Evolutionary conservation across 2,888 invertebrate species (phyloP), one percentile per base, ranked within the genome.

Genomic region (Noctua comes): DNA sequence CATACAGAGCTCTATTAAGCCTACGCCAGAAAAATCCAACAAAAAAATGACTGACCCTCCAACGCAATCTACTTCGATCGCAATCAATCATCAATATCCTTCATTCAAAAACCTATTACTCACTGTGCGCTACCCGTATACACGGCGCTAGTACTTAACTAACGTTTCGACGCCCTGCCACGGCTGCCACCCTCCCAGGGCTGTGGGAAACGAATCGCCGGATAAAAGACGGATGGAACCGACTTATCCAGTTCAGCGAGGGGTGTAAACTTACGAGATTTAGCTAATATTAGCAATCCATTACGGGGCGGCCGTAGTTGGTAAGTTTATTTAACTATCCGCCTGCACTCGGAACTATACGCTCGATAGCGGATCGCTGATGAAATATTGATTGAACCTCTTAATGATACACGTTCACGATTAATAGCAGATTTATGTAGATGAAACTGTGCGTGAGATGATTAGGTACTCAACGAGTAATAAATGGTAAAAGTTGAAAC

Each of bases 281-380:
- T 95, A 92, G 95, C 95, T 94, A 96, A 97, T 96, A 97, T 96
- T 95, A 95, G 95, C 96, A 95, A 96, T 96, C 95, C 96, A 96
- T 96, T 96, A 96, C 93, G 85, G 90, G 82, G 80, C 85, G 85
- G 85, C 82, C 88, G 85, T 89, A 88, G 90, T 90, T 88, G 81
- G 83, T 83, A 91, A 90, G 88, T 88, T 83, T 87, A 88, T 85
- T 87, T 80, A 89, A 88, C 89, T 86, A 89, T 86, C 73, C 68
- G 54, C 64, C 85, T 83, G 76, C 83, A 86, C 84, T 83, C 82
- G 80, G 81, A 84, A 88, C 80, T 86, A 79, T 86, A 88, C 86
- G 85, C 76, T 83, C 76, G 75, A 84, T 78, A 81, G 79, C 85
- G 77, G 82, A 77, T 18, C 66, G 68, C 75, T 82, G 86, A 89